phyloP scores from a whole-genome alignment of 2,113 vertebrate genomes.

The Myrmophylax atrothorax region DNA sequence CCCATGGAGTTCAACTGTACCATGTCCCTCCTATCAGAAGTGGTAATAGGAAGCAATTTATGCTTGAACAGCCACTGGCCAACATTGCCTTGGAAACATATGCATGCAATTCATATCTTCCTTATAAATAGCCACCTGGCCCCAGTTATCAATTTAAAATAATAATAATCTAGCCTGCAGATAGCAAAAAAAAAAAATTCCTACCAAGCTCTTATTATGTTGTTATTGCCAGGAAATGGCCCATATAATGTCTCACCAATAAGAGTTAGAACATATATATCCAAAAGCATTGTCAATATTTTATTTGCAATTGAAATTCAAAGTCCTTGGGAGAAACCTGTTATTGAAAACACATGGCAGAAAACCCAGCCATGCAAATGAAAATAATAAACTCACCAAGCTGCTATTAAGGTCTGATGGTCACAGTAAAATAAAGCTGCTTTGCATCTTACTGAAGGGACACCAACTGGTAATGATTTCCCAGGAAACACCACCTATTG shows the following conservation, averaged over 20 bases:
- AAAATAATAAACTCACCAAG: background rate
- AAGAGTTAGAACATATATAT: background rate
- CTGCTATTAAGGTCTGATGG: background rate
- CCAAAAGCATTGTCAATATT: background rate
- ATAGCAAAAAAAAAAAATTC: background rate
- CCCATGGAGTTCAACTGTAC: background rate
- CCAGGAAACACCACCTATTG: background rate
- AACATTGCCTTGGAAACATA: background rate
- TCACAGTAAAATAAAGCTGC: background rate
- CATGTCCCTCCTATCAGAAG: background rate
- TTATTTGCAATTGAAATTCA: background rate
- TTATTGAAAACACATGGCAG: background rate
- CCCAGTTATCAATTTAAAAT: slow-evolving; percentile 31
- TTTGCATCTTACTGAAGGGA: background rate
- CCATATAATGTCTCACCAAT: background rate
- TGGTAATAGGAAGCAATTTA: slow-evolving; percentile 6
- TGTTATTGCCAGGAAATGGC: background rate
- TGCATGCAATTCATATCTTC: background rate
- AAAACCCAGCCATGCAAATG: background rate
- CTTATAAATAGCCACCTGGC: slow-evolving; percentile 24
- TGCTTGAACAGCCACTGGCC: background rate
- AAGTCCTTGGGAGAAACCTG: background rate
- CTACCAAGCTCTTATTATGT: background rate
- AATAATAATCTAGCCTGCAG: slow-evolving; percentile 4
- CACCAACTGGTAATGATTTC: background rate